Percentiles rank a stretch among this genome's conserved stretches.
These are phyloP conservation scores for Daphoenositta chrysoptera DNA, from an alignment of 2,113 vertebrate species.

Conservation along the genomic window DNA sequence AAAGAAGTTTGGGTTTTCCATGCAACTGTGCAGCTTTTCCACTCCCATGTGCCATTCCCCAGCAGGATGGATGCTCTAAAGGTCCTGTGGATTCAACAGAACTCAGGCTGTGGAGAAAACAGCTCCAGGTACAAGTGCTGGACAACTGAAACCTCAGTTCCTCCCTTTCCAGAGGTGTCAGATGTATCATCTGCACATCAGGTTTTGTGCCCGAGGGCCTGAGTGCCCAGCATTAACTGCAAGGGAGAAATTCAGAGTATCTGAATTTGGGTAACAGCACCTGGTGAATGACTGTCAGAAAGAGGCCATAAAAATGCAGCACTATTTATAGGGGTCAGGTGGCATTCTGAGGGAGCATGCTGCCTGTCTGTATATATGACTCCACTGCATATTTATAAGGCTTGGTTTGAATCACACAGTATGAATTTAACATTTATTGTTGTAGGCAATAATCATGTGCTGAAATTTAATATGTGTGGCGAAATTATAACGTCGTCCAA, in stretches of 20 bases:
- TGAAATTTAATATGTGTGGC: not conserved
- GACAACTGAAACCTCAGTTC: not conserved
- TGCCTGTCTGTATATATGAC: not conserved
- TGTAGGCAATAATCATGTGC: not conserved
- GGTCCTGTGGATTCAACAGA: not conserved
- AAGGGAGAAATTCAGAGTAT: not conserved
- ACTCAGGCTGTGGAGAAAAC: not conserved
- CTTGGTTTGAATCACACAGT: not conserved
- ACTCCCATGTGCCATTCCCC: rapidly evolving
- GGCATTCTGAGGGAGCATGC: not conserved
- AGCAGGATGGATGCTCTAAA: not conserved
- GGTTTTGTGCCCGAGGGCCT: not conserved
- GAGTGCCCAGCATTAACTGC: not conserved
- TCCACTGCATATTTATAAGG: conserved; percentile 20
- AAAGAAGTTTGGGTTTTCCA: not conserved
- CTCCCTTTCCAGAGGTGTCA: not conserved
- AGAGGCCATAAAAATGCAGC: not conserved
- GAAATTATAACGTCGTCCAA: not conserved
- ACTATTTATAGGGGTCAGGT: conserved; percentile 12
- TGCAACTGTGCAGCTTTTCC: not conserved
- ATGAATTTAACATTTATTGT: conserved; percentile 15
- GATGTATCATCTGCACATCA: not conserved
- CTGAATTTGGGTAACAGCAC: not conserved
- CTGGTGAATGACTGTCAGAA: not conserved
- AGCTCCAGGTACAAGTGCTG: not conserved